These are phyloP conservation scores for Eumeta japonica DNA, from an alignment of 1,140 invertebrate genomes.

Conservation along the genomic window DNA sequence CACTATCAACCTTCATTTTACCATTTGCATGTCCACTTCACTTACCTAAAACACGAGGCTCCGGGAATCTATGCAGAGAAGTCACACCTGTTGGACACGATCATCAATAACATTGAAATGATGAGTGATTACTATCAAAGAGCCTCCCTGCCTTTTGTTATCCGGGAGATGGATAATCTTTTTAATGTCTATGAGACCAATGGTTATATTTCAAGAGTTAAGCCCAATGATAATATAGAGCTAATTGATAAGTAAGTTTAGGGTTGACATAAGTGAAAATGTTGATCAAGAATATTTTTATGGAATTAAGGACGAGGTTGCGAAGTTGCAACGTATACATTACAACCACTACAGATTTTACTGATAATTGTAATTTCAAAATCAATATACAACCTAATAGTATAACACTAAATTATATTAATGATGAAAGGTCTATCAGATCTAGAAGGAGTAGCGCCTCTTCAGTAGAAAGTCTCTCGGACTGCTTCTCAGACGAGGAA, in stretches of 20 bases:
- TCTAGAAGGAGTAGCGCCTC: conserved; percentile 37
- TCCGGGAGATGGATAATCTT: conserved; percentile 64
- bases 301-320: conserved; percentile 57
- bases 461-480: conserved; percentile 44
- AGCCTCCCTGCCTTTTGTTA: conserved; percentile 71
- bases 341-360: conserved; percentile 43
- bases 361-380: conserved; percentile 45
- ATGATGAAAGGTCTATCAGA: conserved; percentile 22
- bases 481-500: conserved; percentile 38
- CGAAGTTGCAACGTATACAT: conserved; percentile 60
- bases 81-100: conserved; percentile 81
- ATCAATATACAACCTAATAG: conserved; percentile 49
- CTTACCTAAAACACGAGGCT: conserved; percentile 77
- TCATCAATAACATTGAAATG: conserved; percentile 90
- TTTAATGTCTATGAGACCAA: conserved; percentile 53
- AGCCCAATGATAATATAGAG: conserved; percentile 25
- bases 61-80: conserved; percentile 80
- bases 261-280: conserved; percentile 27
- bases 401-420: conserved; percentile 49
- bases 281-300: conserved; percentile 51
- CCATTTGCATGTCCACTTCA: conserved; percentile 94
- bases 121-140: conserved; percentile 81
- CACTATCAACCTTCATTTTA: conserved; percentile 98
- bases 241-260: conserved; percentile 36
- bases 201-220: conserved; percentile 38